Base-by-base conservation (phyloP, 1,140 invertebrate species). In the Aricia agestis region DNA sequence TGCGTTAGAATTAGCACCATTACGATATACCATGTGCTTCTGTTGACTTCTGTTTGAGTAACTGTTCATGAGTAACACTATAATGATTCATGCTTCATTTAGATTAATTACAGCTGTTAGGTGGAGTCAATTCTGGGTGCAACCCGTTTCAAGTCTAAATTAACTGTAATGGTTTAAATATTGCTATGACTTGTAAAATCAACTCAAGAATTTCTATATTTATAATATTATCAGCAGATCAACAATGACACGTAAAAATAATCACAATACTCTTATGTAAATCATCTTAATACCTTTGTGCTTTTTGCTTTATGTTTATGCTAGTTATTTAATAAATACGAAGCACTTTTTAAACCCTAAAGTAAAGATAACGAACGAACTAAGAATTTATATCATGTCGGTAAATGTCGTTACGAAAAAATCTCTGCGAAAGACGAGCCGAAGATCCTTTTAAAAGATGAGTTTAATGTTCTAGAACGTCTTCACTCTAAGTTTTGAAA, bases 11-110 rank as follows among this genome's bases (percentile, higher is more conserved):
- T 63, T 63, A 63, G 59, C 59, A 63, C 59, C 59, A 19, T 19
- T 63, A 19, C 19, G 59, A 25, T 18, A 63, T 63, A 63, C 31
- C 59, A 25, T 25, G 59, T 63, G 17, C 59, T 25, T 19, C 45
- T 52, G 41, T 42, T 52, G 45, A 52, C 45, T 52, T 52, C 45
- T 52, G 45, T 52, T 52, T 52, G 45, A 52, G 45, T 52, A 52
- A 52, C 45, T 52, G 45, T 52, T 52, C 45, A 15, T 63, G 59
- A 63, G 59, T 63, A 63, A 63, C 59, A 63, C 45, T 52, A 52
- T 52, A 52, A 52, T 52, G 45, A 52, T 52, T 52, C 45, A 52
- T 52, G 13, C 45, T 52, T 52, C 45, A 52, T 52, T 52, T 52
- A 52, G 45, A 52, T 52, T 52, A 13, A 52, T 52, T 52, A 52